A percentile compares a stretch with the other conserved stretches of the same genome.
These are phyloP conservation scores for Chionodraco myersi DNA, from an alignment of 2,113 vertebrate species.

Conservation along the genomic window DNA sequence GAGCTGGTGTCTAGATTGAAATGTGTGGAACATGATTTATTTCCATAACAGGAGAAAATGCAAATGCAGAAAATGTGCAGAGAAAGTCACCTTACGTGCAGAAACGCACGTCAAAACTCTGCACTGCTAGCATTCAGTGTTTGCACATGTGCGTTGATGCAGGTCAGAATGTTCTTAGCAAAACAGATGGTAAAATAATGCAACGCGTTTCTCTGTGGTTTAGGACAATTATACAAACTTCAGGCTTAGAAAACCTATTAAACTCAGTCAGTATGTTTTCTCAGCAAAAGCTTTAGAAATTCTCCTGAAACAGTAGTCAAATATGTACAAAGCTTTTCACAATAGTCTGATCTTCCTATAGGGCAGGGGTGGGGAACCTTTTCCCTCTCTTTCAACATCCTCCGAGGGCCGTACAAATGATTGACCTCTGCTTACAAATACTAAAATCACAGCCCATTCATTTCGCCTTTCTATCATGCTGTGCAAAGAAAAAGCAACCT, in stretches of 20 bases:
- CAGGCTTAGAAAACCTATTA: neutral
- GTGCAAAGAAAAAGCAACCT: no score
- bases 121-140: constrained; percentile 30
- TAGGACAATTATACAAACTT: neutral
- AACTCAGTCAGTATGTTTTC: constrained; percentile 13
- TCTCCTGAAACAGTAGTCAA: neutral
- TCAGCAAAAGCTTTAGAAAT: neutral
- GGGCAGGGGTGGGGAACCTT: no score
- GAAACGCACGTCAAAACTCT: neutral
- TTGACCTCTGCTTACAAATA: no score
- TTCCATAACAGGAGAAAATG: neutral
- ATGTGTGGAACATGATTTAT: constrained; percentile 14
- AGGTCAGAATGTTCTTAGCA: constrained; percentile 48
- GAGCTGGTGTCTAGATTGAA: neutral
- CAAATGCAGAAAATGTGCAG: constrained; percentile 1
- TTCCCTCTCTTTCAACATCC: no score
- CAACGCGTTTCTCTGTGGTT: constrained; percentile 7
- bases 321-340: neutral
- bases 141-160: constrained; percentile 32
- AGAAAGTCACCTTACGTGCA: neutral
- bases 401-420: no score
- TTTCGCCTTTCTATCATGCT: no score
- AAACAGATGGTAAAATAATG: constrained; percentile 33
- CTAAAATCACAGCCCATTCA: no score
- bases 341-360: neutral